Evolutionary conservation across 2,888 invertebrate genomes (phyloP), one percentile per base, ranked within the genome.

Genomic region (Candidula unifasciata): DNA sequence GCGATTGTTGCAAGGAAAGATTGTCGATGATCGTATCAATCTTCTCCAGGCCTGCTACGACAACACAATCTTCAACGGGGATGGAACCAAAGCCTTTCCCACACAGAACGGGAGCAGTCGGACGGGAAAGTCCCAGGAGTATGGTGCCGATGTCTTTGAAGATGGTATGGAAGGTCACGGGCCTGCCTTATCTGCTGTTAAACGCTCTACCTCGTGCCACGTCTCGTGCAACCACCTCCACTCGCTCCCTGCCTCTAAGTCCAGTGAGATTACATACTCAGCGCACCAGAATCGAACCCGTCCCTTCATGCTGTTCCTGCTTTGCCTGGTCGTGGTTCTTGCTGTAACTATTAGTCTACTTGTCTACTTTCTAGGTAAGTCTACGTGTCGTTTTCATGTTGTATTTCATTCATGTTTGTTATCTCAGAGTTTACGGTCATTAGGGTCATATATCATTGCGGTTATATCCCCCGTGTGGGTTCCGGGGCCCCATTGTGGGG

Each of bases 21-120:
- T 87, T 83, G 89, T 88, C 86, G 90, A 90, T 84, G 91, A 91
- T 84, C 87, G 87, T 88, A 87, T 90, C 81, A 90, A 88, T 90
- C 88, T 91, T 87, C 90, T 91, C 85, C 91, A 91, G 91, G 91
- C 91, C 30, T 91, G 91, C 85, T 91, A 91, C 85, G 91, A 91
- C 87, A 91, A 91, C 87, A 90, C 91, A 37, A 87, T 91, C 81
- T 91, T 91, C 79, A 88, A 89, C 80, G 90, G 90, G 82, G 87
- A 87, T 83, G 88, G 68, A 79, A 85, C 78, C 85, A 85, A 82
- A 54, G 66, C 73, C 33, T 69, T 30, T 35, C 74, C 84, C 24
- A 18, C 71, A n/a, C 83, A 83, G 73, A 86, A 79, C 83, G 52
- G 71, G 71, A 60, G 80, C 54, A 57, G 18, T n/a, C 85, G 37